Conservation (phyloP, 2,888 invertebrate genomes). For the Erebia epiphron region DNA sequence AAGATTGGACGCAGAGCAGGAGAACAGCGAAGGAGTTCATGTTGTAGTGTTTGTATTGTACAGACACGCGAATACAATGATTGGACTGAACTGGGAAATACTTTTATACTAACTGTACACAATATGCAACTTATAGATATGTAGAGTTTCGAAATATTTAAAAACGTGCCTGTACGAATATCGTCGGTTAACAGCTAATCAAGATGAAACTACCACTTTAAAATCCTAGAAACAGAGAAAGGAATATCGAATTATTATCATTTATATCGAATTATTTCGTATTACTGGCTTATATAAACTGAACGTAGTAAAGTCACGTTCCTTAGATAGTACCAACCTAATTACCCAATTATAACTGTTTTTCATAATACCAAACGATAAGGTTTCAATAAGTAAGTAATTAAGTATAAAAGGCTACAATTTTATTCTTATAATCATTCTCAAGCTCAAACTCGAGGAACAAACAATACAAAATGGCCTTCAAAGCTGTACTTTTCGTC, state of each 20-base stretch:
- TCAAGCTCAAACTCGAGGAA: too few species aligned
- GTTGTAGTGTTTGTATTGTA: constrained; percentile 5
- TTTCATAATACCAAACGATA: neutral
- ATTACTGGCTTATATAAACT: neutral
- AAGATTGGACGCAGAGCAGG: constrained; percentile 51
- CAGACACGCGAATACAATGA: constrained; percentile 10
- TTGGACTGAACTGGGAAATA: neutral
- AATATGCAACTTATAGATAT: neutral
- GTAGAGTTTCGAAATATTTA: neutral
- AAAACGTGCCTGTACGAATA: constrained; percentile 4
- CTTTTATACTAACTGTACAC: too few species aligned
- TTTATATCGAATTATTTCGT: neutral
- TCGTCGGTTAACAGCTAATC: neutral
- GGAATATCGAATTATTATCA: too few species aligned
- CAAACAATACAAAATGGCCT: too few species aligned
- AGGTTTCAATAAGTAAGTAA: too few species aligned
- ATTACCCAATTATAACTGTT: too few species aligned
- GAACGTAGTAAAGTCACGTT: neutral
- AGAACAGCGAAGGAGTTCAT: constrained; percentile 41
- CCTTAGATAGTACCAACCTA: neutral
- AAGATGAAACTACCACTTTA: neutral
- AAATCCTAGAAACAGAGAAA: neutral
- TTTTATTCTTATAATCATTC: too few species aligned
- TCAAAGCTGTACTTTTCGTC: too few species aligned
- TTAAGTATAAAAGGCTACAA: too few species aligned